Evolutionary conservation across 2,113 vertebrate species (phyloP).

Genomic region (Tenrec ecaudatus): DNA sequence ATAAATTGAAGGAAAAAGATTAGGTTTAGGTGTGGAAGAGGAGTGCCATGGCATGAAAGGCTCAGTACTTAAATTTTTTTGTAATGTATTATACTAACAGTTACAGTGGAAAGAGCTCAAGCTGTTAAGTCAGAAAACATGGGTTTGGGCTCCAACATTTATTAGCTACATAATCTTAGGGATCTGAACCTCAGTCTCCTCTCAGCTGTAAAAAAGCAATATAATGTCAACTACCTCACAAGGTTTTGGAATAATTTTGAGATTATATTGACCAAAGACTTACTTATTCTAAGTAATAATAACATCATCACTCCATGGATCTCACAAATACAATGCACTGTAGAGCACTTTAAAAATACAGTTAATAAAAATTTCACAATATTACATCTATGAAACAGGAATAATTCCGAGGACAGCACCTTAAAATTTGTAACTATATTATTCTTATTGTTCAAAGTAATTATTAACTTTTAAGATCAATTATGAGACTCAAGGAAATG

Average conservation of each 20-base stretch:
- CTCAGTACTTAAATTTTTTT: too few relatives aligned
- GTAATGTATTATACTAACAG: background rate
- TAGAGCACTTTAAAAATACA: background rate
- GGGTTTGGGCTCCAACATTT: conserved; percentile 8
- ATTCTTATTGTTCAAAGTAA: conserved; percentile 36
- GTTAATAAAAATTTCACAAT: conserved; percentile 1
- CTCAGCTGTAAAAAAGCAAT: conserved; percentile 10
- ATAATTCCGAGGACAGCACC: background rate
- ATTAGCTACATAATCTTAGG: background rate
- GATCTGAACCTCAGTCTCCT: background rate
- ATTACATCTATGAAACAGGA: background rate
- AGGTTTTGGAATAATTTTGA: background rate
- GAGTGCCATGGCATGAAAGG: background rate
- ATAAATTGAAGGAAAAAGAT: conserved; percentile 40
- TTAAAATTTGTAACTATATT: conserved; percentile 40
- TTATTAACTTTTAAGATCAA: background rate
- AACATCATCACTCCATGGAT: background rate
- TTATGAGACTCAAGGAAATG: too few relatives aligned
- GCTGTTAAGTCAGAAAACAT: conserved; percentile 25
- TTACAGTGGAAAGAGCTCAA: conserved; percentile 24
- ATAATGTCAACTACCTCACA: conserved; percentile 5
- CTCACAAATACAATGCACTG: background rate
- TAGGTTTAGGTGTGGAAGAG: conserved; percentile 3
- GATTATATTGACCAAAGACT: background rate
- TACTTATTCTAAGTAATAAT: conserved; percentile 22